Conservation (phyloP, 2,888 invertebrate species). For the Plagodis dolabraria region DNA sequence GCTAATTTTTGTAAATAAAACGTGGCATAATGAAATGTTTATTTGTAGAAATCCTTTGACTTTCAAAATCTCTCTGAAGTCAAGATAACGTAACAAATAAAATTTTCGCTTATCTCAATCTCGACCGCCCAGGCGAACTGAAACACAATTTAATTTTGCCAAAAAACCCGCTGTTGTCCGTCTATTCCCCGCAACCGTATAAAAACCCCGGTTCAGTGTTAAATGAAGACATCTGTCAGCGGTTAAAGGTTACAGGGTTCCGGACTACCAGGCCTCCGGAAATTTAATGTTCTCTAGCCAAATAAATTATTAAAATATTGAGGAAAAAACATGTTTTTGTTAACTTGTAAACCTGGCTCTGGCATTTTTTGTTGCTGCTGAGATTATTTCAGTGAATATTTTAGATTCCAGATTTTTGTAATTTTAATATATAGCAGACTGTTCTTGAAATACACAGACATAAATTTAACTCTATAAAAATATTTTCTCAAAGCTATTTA, state of each 20-base stretch:
- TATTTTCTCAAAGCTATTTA: too few relatives aligned
- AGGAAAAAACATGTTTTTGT: conserved; percentile 23
- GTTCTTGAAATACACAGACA: too few relatives aligned
- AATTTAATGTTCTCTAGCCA: conserved; percentile 48
- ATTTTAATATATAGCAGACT: neutral
- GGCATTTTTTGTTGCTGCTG: neutral
- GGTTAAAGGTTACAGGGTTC: conserved; percentile 33
- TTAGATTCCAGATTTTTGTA: neutral
- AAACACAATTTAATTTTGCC: conserved; percentile 17
- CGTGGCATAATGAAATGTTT: conserved; percentile 9
- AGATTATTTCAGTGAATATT: neutral
- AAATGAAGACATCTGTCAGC: conserved; percentile 57
- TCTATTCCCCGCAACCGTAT: conserved; percentile 27
- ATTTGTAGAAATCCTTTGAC: conserved; percentile 15
- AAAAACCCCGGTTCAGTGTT: conserved; percentile 38
- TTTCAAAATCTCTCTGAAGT: conserved; percentile 3
- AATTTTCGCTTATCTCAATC: conserved; percentile 11
- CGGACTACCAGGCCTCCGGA: conserved; percentile 41
- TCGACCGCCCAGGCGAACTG: conserved; percentile 1
- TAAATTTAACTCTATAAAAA: too few relatives aligned
- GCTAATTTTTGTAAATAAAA: conserved; percentile 10
- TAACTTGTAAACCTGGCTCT: neutral
- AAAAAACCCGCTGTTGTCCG: conserved; percentile 9
- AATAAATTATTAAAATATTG: conserved; percentile 45
- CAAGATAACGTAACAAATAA: conserved; percentile 8